A percentile compares a stretch with the other conserved stretches of the same genome.
These are phyloP conservation scores for Diarsia brunnea DNA, from an alignment of 2,888 invertebrate genomes.

Conservation along the genomic window DNA sequence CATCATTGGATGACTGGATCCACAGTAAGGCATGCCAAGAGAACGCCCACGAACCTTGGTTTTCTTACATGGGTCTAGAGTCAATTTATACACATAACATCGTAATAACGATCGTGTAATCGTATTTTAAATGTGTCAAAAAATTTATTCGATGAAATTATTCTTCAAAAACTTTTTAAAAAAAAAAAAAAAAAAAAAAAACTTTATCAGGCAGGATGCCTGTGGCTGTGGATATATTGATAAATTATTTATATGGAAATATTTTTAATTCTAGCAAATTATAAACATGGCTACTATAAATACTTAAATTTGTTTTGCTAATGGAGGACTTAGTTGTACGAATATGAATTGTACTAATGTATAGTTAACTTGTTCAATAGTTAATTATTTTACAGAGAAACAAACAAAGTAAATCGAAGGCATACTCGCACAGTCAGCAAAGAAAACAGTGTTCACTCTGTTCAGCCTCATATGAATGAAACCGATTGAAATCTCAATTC, in stretches of 20 bases:
- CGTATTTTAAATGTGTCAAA: too few species aligned
- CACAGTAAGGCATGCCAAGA: background rate
- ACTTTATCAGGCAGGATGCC: too few species aligned
- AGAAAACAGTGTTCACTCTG: slow-evolving; percentile 22
- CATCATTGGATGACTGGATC: background rate
- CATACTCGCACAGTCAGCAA: slow-evolving; percentile 7
- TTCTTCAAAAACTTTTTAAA: too few species aligned
- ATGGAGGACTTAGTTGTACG: background rate
- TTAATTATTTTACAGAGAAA: slow-evolving; percentile 13
- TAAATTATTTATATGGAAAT: too few species aligned
- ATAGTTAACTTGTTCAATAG: background rate
- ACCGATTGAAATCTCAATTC: slow-evolving; percentile 53
- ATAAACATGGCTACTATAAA: background rate
- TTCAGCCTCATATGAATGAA: slow-evolving; percentile 47
- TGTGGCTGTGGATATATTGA: too few species aligned
- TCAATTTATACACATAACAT: too few species aligned
- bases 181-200: too few species aligned
- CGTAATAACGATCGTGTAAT: too few species aligned
- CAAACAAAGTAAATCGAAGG: slow-evolving; percentile 13
- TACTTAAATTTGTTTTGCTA: background rate
- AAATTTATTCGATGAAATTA: too few species aligned
- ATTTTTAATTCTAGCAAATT: too few species aligned
- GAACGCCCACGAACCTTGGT: background rate
- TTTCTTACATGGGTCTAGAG: background rate
- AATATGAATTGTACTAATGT: background rate